Evolutionary conservation across 1,140 invertebrate species (phyloP), one percentile per base, ranked within the genome.

Genomic region (Leguminivora glycinivorella): DNA sequence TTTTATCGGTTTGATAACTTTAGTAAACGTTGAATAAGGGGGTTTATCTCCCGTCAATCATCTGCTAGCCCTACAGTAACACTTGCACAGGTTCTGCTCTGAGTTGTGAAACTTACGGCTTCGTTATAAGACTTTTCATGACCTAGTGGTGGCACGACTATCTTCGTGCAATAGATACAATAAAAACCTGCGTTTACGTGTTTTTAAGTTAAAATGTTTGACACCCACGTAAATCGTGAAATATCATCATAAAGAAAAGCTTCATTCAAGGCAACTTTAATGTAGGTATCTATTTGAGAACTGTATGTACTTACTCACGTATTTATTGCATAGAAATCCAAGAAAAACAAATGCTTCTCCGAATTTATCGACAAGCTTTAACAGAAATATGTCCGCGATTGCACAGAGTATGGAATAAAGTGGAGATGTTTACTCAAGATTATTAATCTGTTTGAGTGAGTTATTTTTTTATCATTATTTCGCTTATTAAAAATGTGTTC

Each of bases 321-420:
- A 14, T 52, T 14, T 6, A 26, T 47, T 26, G 22, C 43, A 69
- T 69, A 43, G 68, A 56, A 69, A 69, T 22, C 68, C 68, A 69
- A 69, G 68, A 56, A 69, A 69, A 69, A 69, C 68, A 69, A 56
- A 69, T 69, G 68, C 40, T 56, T 29, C 34, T 67, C 38, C 66
- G 58, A 63, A 63, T 63, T 63, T 63, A 63, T 63, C 58, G 58
- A 31, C 58, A 63, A 26, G 58, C 25, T 63, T 26, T 63, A 63
- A 63, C 58, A 63, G 58, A 63, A 63, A 63, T 63, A 63, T 63
- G 58, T 63, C 58, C 58, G 58, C 58, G 25, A 31, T 63, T 1
- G 58, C 58, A 63, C n/a, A 7, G 58, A 19, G 29, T 22, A 63
- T 2, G 26, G 25, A 63, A 63, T 17, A 17, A 0, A 0, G 5